phyloP scores from a whole-genome alignment of 1,140 invertebrate genomes.

The fruit fly (Drosophila melanogaster) region DNA sequence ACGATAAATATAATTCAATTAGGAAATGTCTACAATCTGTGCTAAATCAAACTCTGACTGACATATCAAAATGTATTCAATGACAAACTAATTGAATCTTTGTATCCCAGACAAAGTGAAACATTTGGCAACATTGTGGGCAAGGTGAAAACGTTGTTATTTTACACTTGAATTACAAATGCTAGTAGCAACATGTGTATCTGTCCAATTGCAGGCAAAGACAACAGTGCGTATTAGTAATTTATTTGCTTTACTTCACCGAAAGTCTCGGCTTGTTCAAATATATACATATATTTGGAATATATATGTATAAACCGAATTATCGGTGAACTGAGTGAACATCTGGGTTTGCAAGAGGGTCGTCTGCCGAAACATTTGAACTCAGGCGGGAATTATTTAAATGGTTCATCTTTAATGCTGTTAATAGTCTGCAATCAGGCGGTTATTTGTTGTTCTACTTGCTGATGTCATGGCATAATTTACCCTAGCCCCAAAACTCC shows the following conservation, averaged over 20 bases:
- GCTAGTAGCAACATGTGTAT: constrained; percentile 32
- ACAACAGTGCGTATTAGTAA: constrained; percentile 75
- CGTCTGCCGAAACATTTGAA: constrained; percentile 42
- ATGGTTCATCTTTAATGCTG: constrained; percentile 76
- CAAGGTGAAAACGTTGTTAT: constrained; percentile 46
- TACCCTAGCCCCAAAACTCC: neutral
- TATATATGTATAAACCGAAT: neutral
- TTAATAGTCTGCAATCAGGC: constrained; percentile 77
- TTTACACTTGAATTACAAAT: constrained; percentile 50
- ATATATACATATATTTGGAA: neutral
- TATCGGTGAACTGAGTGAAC: constrained; percentile 7
- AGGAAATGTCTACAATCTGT: constrained; percentile 46
- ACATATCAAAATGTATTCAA: constrained; percentile 32
- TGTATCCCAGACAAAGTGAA: constrained; percentile 39
- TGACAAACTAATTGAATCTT: constrained; percentile 51
- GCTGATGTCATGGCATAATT: constrained; percentile 12
- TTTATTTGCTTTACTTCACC: constrained; percentile 61
- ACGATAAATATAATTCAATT: constrained; percentile 54
- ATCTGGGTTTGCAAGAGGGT: neutral
- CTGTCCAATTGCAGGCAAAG: constrained; percentile 35
- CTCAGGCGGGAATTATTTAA: constrained; percentile 68
- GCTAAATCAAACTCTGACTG: constrained; percentile 37
- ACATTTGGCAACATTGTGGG: constrained; percentile 45
- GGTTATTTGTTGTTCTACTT: constrained; percentile 51
- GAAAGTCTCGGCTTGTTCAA: constrained; percentile 15